Evolutionary conservation across 2,888 invertebrate genomes (phyloP), one percentile per base, ranked within the genome.

Genomic region (Volucella inanis): DNA sequence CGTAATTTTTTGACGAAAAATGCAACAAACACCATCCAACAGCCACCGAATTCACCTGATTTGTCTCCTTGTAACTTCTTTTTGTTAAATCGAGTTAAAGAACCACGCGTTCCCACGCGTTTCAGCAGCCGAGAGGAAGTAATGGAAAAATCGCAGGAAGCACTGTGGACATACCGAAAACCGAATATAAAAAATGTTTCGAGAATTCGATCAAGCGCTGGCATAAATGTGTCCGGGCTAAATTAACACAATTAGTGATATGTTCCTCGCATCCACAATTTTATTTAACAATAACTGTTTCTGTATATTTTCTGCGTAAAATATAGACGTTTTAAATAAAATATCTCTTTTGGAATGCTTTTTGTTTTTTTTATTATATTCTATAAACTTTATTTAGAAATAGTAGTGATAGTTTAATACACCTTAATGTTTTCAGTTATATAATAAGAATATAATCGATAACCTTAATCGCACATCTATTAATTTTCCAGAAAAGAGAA

Each of bases 341-440:
- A 59, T 50, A 57, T 9, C 45, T 52, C 38, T 59, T 52, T n/a
- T 70, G 83, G 83, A 83, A 83, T 83, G 83, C 45, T 50, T 57
- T 43, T 59, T 59, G 45, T 50, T 52, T 55, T 43, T 65, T 72
- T 77, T 72, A 8, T 55, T 50, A 57, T 67, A 55, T 71, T 59
- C 11, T 83, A 79, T 31, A 31, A 31, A 74, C 62, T 62, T 72
- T 62, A 55, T 61, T 67, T 54, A 49, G 43, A 67, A 49, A 67
- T 54, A 72, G 59, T 82, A 65, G 41, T 71, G 31, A 39, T 61
- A 71, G 47, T 1, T 72, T 45, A 61, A 57, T 68, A 68, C 79
- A 68, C 12, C 8, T 38, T n/a, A 18, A 64, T 49, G 47, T 38
- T 61, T 55, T 11, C 61, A 18, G 75, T 80, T 4, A 75, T 49